These are phyloP conservation scores for Arctia plantaginis DNA, from an alignment of 2,888 invertebrate genomes.

Conservation along the genomic window DNA sequence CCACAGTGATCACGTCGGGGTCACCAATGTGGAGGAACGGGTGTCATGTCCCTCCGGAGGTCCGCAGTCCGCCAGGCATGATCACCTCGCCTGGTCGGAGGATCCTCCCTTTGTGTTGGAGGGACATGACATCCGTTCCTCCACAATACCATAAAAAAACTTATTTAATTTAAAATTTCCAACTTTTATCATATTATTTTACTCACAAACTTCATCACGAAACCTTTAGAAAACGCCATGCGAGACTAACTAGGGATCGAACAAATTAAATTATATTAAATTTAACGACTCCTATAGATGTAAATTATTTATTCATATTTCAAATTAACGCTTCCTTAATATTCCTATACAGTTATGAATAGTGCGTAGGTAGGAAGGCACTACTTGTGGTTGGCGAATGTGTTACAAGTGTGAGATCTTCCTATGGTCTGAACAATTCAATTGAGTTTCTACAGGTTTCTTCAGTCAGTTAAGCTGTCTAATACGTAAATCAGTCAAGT, in stretches of 20 bases:
- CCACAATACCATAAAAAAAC: no score
- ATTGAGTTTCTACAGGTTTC: slow-evolving; percentile 31
- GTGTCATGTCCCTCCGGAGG: no score
- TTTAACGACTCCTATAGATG: background rate
- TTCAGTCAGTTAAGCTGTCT: background rate
- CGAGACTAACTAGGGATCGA: background rate
- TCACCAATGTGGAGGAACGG: no score
- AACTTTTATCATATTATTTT: background rate
- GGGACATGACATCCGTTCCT: no score
- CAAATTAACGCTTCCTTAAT: slow-evolving; percentile 10
- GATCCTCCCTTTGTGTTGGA: no score
- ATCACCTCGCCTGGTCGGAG: no score
- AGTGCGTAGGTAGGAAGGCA: slow-evolving; percentile 46
- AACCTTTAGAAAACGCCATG: background rate
- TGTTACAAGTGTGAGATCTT: slow-evolving; percentile 22
- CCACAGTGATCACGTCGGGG: no score
- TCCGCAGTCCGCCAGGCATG: no score
- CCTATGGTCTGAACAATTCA: slow-evolving; percentile 24
- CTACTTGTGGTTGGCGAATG: slow-evolving; percentile 33
- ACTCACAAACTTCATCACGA: background rate
- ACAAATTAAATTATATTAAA: background rate
- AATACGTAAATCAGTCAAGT: background rate
- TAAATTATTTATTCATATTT: background rate
- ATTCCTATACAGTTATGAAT: slow-evolving; percentile 40
- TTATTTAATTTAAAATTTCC: background rate